Evolutionary conservation across 2,888 invertebrate species (phyloP).

Genomic region (Ommatoiulus sabulosus): DNA sequence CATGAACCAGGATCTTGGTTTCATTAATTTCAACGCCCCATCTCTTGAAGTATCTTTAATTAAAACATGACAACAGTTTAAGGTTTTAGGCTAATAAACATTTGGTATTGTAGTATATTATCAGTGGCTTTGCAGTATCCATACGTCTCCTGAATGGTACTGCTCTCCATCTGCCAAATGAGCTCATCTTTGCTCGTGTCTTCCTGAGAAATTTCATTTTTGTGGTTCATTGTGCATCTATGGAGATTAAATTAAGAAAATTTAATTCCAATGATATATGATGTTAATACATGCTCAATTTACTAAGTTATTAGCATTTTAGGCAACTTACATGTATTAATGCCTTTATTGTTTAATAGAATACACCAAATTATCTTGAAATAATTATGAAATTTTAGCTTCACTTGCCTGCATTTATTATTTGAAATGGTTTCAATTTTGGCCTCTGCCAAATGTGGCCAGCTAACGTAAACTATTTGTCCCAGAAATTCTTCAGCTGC

Average conservation of each 20-base stretch:
- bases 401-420: slow-evolving; percentile 55
- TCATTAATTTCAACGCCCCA: slow-evolving; percentile 83
- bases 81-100: neutral
- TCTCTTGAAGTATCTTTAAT: slow-evolving; percentile 72
- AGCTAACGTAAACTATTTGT: slow-evolving; percentile 82
- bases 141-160: slow-evolving; percentile 56
- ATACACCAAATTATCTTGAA: no score
- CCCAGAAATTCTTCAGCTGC: slow-evolving; percentile 78
- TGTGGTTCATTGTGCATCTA: neutral
- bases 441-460: slow-evolving; percentile 94
- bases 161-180: slow-evolving; percentile 54
- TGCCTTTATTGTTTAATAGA: no score
- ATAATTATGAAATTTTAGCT: neutral
- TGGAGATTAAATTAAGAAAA: neutral
- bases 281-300: no score
- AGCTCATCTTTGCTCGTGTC: slow-evolving; percentile 44
- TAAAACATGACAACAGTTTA: neutral
- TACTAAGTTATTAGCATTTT: no score
- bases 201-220: slow-evolving; percentile 15
- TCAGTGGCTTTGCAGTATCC: slow-evolving; percentile 5
- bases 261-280: neutral
- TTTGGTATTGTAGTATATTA: neutral
- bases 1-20: slow-evolving; percentile 75
- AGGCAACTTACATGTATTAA: no score
- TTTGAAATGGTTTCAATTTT: slow-evolving; percentile 76